Evolutionary conservation across 1,140 invertebrate species (phyloP).

Genomic region (Bilobella aurantiaca): DNA sequence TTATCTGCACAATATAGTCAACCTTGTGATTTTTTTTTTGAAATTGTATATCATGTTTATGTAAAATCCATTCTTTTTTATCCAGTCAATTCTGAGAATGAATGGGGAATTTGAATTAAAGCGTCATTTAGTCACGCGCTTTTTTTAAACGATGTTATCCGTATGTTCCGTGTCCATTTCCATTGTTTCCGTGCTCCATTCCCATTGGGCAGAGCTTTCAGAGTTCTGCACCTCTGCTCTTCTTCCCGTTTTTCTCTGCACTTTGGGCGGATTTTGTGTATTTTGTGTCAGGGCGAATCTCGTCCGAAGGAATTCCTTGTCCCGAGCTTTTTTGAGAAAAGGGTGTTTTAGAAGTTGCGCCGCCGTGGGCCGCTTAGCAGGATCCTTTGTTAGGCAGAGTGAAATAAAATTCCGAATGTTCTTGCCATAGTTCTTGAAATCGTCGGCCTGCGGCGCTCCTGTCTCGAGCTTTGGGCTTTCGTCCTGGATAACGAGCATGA

Average conservation of each 20-base stretch:
- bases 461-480: conserved; percentile 90
- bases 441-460: conserved; percentile 68
- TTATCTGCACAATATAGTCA: too few relatives aligned
- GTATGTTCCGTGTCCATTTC: too few relatives aligned
- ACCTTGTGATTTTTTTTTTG: too few relatives aligned
- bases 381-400: conserved; percentile 91
- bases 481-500: conserved; percentile 96
- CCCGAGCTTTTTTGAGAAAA: conserved; percentile 99
- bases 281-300: conserved; percentile 75
- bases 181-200: not conserved
- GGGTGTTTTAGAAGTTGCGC: conserved; percentile 96
- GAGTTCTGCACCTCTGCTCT: not conserved
- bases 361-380: conserved; percentile 77
- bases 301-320: conserved; percentile 85
- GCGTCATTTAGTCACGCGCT: too few relatives aligned
- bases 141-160: too few relatives aligned
- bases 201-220: not conserved
- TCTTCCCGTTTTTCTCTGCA: not conserved
- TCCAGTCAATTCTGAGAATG: too few relatives aligned
- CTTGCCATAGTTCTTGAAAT: conserved; percentile 90
- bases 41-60: too few relatives aligned
- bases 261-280: conserved; percentile 41
- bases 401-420: conserved; percentile 91
- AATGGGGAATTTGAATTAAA: too few relatives aligned
- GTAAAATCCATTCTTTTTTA: too few relatives aligned